Base-by-base conservation (phyloP, 2,797 vertebrate genomes). In the Chromobotia macracanthus region DNA sequence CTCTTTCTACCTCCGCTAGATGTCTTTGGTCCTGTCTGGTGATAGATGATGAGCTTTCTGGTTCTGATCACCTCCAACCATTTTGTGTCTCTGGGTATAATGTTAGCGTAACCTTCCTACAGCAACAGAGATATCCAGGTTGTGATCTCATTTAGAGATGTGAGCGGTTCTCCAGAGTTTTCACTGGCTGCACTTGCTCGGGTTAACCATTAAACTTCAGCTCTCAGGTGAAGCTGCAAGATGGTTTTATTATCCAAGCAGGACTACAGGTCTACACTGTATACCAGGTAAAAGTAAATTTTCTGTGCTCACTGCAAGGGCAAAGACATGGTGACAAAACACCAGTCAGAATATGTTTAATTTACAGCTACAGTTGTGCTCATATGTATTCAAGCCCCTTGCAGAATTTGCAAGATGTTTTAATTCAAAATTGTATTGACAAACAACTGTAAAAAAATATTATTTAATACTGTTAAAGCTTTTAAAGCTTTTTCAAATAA, bases 111-210 rank as follows among this genome's bases (percentile, higher is more conserved):
- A 51, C 56, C 67, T 53, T 16, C 31, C 25, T 19, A 53, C 38
- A 46, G 21, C 56, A 61, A 51, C 25, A 25, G 48, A n/a, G 76
- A 46, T 63, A 44, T 51, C 56, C 28, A 71, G 46, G 28, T 64
- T 71, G 35, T 12, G 12, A 28, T 64, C 31, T 78, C 58, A 63
- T 79, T 64, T 70, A 50, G 25, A 44, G 58, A 44, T 63, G 19
- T 25, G 16, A 64, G 58, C n/a, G 46, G 28, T 70, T 60, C 67
- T 70, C 55, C 19, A 12, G 31, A 46, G 41, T 63, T n/a, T 60
- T 38, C 13, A 60, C 15, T 70, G 46, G 28, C 10, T 77, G 18
- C 35, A 41, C n/a, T 8, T 38, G 56, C 38, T 56, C 63, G 35
- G 65, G 51, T 35, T 61, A 77, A 67, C 74, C 3, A 1, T 46